Base-by-base conservation (phyloP, 2,888 invertebrate genomes). In the Drosophila anceps region DNA sequence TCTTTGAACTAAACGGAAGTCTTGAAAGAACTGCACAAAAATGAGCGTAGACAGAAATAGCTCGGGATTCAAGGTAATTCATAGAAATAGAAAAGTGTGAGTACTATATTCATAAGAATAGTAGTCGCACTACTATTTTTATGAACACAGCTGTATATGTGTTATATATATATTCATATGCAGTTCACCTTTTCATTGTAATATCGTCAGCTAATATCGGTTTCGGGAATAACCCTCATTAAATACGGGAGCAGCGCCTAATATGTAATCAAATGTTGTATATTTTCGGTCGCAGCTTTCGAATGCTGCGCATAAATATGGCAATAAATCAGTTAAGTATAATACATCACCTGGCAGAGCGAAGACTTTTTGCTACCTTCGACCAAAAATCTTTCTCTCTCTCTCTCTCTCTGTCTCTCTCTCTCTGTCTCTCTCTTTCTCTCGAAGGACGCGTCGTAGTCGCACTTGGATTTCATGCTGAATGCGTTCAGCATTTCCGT, bases 301-400 rank as follows among this genome's bases (percentile, higher is more conserved):
- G 67, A 80, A 77, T 72, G 85, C 70, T 64, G 65, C 58, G 60
- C 77, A 77, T 79, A 88, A 90, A 86, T 77, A 88, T 72, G 66
- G 89, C 79, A 74, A 86, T 86, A 86, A 86, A 86, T 86, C 86
- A 86, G 84, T 59, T 69, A 79, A 88, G 86, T 68, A 86, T 75
- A 86, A 90, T 88, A 90, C 81, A 81, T 88, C 90, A 85, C 74
- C 86, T 86, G 81, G 66, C 35, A 31, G 55, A 44, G 43, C 43
- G 58, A 37, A 31, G 78, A 55, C 41, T 59, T 61, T 41, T n/a
- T 41, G 24, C 39, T 44, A 10, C 46, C 46, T 9, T 4, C n/a
- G 48, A 4, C 31, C 50, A 5, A 31, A 60, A 55, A 48, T 29
- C 43, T 43, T 13, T 15, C 10, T n/a, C 18, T 18, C 44, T 3